A percentile compares a stretch with the other conserved stretches of the same genome.
These are phyloP conservation scores for Sebastiscus albofasciatus DNA, from an alignment of 2,797 vertebrate genomes.

Conservation along the genomic window DNA sequence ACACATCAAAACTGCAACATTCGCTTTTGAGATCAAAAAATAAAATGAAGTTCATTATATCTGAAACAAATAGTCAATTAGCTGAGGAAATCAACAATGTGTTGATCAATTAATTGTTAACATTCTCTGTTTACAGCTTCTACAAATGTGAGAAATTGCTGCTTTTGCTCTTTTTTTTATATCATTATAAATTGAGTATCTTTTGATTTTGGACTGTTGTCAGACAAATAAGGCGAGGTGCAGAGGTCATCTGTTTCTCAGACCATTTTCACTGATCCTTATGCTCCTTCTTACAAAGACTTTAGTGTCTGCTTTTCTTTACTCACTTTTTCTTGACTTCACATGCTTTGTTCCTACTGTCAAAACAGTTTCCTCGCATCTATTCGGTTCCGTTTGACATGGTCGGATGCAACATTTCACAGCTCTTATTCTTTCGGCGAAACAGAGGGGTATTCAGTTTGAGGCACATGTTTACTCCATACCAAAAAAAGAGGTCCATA, in stretches of 20 bases:
- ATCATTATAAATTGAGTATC: background rate
- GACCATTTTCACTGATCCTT: background rate
- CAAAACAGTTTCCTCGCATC: conserved; percentile 16
- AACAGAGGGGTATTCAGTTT: conserved; percentile 4
- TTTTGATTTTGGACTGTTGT: background rate
- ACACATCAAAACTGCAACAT: background rate
- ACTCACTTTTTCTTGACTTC: background rate
- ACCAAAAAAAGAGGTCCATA: background rate
- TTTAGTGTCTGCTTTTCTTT: background rate
- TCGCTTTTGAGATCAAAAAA: background rate
- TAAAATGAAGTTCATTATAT: background rate
- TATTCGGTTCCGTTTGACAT: conserved; percentile 20
- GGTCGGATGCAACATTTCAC: conserved; percentile 24
- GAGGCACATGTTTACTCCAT: conserved; percentile 1
- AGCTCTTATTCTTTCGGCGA: background rate
- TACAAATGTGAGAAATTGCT: background rate
- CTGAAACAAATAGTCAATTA: background rate
- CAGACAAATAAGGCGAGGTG: no score
- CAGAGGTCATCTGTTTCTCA: background rate
- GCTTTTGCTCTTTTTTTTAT: background rate
- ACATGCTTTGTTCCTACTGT: conserved; percentile 19
- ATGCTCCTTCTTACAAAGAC: background rate
- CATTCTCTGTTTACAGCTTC: background rate
- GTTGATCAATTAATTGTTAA: background rate
- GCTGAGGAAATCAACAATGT: background rate